These are phyloP conservation scores for Synergus japonicus DNA, from an alignment of 2,888 invertebrate genomes.

Conservation along the genomic window DNA sequence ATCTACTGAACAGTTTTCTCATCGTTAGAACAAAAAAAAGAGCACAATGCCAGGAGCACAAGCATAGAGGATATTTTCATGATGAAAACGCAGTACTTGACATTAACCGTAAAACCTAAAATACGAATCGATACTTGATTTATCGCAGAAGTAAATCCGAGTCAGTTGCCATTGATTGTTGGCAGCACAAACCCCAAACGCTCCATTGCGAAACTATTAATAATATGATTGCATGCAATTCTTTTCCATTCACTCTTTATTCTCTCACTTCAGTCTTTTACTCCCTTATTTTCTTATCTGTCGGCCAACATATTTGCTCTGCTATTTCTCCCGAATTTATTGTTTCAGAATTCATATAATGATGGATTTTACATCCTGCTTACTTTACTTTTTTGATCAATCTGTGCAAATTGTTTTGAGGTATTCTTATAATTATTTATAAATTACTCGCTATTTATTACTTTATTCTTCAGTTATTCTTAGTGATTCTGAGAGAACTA, in stretches of 20 bases:
- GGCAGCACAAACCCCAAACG: constrained; percentile 20
- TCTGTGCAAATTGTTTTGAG: no score
- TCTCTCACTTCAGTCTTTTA: not conserved
- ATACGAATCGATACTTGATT: constrained; percentile 17
- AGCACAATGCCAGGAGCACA: not conserved
- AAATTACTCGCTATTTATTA: no score
- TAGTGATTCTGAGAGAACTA: constrained; percentile 5
- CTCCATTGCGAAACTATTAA: constrained; percentile 19
- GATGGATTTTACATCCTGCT: no score
- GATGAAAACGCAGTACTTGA: not conserved
- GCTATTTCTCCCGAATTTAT: not conserved
- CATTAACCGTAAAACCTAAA: not conserved
- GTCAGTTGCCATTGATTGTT: constrained; percentile 5
- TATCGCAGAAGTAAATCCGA: constrained; percentile 5
- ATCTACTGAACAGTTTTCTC: no score
- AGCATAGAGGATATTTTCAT: not conserved
- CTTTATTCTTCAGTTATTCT: not conserved
- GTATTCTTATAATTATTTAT: no score
- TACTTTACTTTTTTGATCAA: no score
- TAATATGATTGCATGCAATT: constrained; percentile 6
- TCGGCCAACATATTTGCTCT: not conserved
- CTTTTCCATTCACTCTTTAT: not conserved
- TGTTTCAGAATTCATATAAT: no score
- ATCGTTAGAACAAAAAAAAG: no score
- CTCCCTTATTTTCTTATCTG: not conserved